These are phyloP conservation scores for Corvus hawaiiensis DNA, from an alignment of 2,113 vertebrate genomes.

Conservation along the genomic window DNA sequence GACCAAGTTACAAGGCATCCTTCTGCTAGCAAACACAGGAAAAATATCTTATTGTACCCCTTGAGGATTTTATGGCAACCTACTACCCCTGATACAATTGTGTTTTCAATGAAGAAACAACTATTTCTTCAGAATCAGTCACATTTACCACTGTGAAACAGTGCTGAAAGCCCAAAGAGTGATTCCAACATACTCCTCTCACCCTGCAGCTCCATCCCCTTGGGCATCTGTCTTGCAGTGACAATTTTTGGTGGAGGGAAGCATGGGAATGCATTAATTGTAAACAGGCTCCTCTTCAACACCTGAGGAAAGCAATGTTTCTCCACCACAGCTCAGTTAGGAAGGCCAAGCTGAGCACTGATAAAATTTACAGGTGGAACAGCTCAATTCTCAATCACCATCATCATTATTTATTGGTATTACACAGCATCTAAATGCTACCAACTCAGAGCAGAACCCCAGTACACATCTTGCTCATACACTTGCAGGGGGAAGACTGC, in stretches of 20 bases:
- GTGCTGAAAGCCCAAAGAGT: neutral
- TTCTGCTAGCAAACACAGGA: neutral
- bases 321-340: neutral
- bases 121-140: neutral
- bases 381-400: neutral
- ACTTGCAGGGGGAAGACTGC: accelerated
- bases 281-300: neutral
- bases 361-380: neutral
- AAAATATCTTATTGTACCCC: neutral
- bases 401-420: neutral
- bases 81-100: neutral
- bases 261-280: neutral
- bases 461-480: neutral
- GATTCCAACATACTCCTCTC: neutral
- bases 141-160: neutral
- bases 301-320: neutral
- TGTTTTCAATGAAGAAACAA: slow-evolving; percentile 20
- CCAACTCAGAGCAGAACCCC: neutral
- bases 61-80: neutral
- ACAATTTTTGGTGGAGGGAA: neutral
- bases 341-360: neutral
- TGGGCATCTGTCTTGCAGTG: neutral
- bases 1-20: neutral
- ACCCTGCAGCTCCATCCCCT: neutral
- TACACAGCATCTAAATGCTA: neutral